phyloP scores from a whole-genome alignment of 2,888 invertebrate species.

The Blomia tropicalis region DNA sequence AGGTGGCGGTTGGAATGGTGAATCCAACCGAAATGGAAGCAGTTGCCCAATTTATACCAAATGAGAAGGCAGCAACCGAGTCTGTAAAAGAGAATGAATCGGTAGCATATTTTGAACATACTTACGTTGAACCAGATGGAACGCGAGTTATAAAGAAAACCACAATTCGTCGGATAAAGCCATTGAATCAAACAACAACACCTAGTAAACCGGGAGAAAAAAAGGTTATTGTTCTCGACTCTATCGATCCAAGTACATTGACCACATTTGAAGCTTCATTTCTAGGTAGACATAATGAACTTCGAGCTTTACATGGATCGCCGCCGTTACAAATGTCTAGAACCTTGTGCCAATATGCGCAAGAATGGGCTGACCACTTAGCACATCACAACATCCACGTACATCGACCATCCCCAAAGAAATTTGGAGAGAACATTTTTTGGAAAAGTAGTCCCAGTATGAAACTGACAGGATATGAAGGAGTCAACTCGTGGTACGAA shows the following conservation, averaged over 20 bases:
- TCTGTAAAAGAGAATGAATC: too few relatives aligned
- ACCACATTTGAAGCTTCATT: slow-evolving; percentile 53
- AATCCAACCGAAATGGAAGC: too few relatives aligned
- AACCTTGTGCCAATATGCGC: slow-evolving; percentile 56
- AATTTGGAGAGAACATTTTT: slow-evolving; percentile 52
- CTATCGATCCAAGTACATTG: slow-evolving; percentile 1
- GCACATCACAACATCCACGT: slow-evolving; percentile 65
- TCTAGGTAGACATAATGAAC: slow-evolving; percentile 66
- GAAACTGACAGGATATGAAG: slow-evolving; percentile 49
- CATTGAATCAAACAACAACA: neutral
- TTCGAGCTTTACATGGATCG: slow-evolving; percentile 56
- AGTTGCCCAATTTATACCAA: too few relatives aligned
- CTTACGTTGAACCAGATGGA: neutral
- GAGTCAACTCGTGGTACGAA: slow-evolving; percentile 63
- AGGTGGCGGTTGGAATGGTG: too few relatives aligned
- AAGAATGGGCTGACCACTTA: slow-evolving; percentile 72
- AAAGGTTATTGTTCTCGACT: neutral
- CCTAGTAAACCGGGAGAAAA: neutral
- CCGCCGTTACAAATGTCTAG: slow-evolving; percentile 54
- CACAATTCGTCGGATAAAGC: neutral
- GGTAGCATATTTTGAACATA: neutral
- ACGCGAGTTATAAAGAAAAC: neutral
- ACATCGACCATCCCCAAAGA: slow-evolving; percentile 52
- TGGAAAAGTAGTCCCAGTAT: slow-evolving; percentile 6
- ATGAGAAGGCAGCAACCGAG: too few relatives aligned